A percentile compares a stretch with the other conserved stretches of the same genome.
Conservation (phyloP, 2,888 invertebrate genomes). For the Lithophane ornitopus region DNA sequence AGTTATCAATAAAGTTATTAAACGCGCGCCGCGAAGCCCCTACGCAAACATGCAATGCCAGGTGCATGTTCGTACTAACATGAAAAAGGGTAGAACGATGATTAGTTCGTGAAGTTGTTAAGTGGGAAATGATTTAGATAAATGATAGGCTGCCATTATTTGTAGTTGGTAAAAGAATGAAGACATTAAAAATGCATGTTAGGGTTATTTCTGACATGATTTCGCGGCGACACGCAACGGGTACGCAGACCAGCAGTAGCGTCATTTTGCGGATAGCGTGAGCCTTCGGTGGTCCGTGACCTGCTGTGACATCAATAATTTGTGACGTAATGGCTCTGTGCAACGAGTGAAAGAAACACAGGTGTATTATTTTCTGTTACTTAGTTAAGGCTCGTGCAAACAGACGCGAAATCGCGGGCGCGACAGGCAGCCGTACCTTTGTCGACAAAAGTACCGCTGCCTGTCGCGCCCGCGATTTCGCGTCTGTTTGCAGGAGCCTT, state of each 20-base stretch:
- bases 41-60: conserved; percentile 71
- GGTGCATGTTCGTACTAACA: conserved; percentile 63
- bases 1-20: conserved; percentile 86
- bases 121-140: conserved; percentile 52
- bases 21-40: conserved; percentile 71
- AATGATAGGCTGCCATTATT: conserved; percentile 45
- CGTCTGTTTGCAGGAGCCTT: too few relatives aligned
- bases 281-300: conserved; percentile 39
- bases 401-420: too few relatives aligned
- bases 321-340: conserved; percentile 43
- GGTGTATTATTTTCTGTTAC: background rate
- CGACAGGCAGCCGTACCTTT: too few relatives aligned
- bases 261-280: conserved; percentile 51
- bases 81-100: conserved; percentile 54
- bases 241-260: conserved; percentile 21
- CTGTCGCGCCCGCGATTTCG: too few relatives aligned
- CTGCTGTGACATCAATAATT: conserved; percentile 50
- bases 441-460: too few relatives aligned
- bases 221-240: conserved; percentile 46
- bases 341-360: background rate
- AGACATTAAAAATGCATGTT: conserved; percentile 58
- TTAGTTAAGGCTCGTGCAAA: too few relatives aligned
- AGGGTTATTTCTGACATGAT: conserved; percentile 42
- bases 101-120: conserved; percentile 57
- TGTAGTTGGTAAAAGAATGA: conserved; percentile 49